Base-by-base conservation (phyloP, 2,113 vertebrate genomes). In the Oryzias curvinotus region DNA sequence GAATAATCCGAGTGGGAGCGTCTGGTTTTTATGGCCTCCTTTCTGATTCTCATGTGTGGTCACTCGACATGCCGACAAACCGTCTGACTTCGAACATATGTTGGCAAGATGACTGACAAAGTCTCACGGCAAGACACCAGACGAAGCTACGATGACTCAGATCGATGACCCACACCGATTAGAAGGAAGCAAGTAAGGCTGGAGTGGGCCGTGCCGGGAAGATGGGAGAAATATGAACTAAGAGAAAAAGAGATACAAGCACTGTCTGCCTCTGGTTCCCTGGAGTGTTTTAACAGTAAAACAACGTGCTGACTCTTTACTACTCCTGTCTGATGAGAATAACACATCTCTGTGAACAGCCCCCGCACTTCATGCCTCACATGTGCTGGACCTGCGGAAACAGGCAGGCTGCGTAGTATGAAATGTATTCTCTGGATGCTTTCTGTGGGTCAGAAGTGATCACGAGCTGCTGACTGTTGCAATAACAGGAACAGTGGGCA, bases 231-330 rank as follows among this genome's bases (percentile, higher is more conserved):
- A 83, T 84, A 75, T 46, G 52, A 67, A 81, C 75, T 80, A 74
- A 85, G 64, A 82, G 73, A 80, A 67, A 78, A 86, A 76, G 77
- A 85, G 80, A 86, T 80, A 83, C 79, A 87, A 80, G 81, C 75
- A 30, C 49, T 73, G 87, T 84, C 82, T 88, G 87, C 75, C 78
- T 87, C 17, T 21, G 56, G 54, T 71, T 78, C 87, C 85, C 81
- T 23, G 61, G 61, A 65, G 88, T 64, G 62, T 73, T 66, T 61
- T 42, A 61, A 78, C 84, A 84, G 80, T 91, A 91, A 92, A 90
- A 89, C 85, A 87, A 82, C 85, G 86, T 81, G 88, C 82, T 83
- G 77, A 90, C 75, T 79, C 82, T 86, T 89, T 86, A 82, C 82
- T 77, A 48, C 68, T 60, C 68, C 60, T 71, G 68, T 78, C 73